Evolutionary conservation across 92 coral and sea anemone genomes (phyloP), one percentile per base, ranked within the genome.

Genomic region (Umimayanthus kanabou): DNA sequence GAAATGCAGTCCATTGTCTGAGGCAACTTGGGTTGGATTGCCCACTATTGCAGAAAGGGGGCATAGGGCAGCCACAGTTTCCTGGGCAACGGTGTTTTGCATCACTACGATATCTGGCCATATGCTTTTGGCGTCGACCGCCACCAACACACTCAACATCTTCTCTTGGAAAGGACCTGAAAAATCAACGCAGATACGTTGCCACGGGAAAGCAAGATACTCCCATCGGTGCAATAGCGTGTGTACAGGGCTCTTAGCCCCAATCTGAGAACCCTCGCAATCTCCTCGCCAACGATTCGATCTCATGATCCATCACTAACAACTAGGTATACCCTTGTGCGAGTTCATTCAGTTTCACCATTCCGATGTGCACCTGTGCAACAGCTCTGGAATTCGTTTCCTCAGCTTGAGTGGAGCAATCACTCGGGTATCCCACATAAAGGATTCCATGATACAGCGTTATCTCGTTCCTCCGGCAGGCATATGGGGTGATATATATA

Each of bases 31-130:
- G 26, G 74, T 82, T 39, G 84, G 84, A 26, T 83, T 20, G n/a
- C 84, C 91, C 85, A 84, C 84, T 25, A 87, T 70, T 67, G 82
- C 87, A n/a, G 69, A 70, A 4, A 88, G 5, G 47, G 80, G 14
- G 43, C 81, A 87, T 47, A 81, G 66, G 6, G 86, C 65, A 5
- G 37, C 25, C n/a, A 81, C 82, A 3, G 81, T 47, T 50, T 81
- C 82, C 16, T 80, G 57, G 16, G 87, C 87, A 7, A 82, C 71
- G 28, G 79, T 81, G 75, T 88, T 72, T 66, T 71, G 65, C 81
- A 88, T 81, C 23, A 81, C 14, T 23, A 81, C 6, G n/a, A 88
- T 72, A 43, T 88, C 75, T 2, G 87, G 90, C 87, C 90, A 88
- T 72, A 81, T 76, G 40, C 86, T 80, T 20, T 45, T 74, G 15